Conservation (phyloP, 2,113 vertebrate species). For the Cephalopholis sonnerati region DNA sequence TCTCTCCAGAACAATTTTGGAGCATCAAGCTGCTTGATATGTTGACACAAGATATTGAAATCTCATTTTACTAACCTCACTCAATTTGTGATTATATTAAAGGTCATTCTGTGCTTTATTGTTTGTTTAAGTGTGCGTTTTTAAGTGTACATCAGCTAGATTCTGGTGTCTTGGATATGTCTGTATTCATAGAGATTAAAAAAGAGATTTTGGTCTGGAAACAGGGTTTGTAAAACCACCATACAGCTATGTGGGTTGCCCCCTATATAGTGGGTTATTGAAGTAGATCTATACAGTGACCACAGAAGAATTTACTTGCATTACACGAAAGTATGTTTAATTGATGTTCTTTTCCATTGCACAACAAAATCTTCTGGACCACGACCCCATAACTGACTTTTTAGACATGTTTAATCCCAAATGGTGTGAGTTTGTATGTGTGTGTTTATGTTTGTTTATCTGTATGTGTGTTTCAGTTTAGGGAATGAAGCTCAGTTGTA, state of each 20-base stretch:
- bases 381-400: not conserved
- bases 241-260: not conserved
- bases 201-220: not conserved
- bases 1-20: not conserved
- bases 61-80: not conserved
- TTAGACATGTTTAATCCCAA: not conserved
- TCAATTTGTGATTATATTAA: no score
- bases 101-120: no score
- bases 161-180: no score
- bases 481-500: not conserved
- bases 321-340: no score
- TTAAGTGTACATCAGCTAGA: no score
- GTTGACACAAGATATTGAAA: slow-evolving; percentile 1
- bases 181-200: no score
- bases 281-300: no score
- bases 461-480: not conserved
- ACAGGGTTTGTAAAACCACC: not conserved
- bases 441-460: not conserved
- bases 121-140: no score
- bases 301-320: no score
- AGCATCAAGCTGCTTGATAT: slow-evolving; percentile 17
- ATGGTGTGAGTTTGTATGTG: not conserved
- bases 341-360: not conserved
- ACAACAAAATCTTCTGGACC: not conserved
- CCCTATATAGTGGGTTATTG: no score